A percentile compares a stretch with the other conserved stretches of the same genome.
These are phyloP conservation scores for Sprattus sprattus DNA, from an alignment of 2,113 vertebrate species.

Conservation along the genomic window DNA sequence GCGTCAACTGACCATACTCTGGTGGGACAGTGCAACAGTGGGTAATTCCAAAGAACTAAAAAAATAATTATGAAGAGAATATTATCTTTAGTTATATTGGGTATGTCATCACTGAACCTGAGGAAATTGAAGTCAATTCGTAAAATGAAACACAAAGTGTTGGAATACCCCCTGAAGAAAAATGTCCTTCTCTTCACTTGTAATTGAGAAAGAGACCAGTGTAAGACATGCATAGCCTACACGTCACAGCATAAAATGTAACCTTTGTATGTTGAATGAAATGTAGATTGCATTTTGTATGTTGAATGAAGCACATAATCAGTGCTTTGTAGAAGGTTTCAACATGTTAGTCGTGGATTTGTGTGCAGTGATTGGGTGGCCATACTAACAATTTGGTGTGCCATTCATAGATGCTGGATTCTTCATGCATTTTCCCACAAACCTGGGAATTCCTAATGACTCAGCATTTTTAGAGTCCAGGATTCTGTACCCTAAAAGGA, in stretches of 20 bases:
- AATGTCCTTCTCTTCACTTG: no score
- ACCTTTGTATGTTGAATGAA: not conserved
- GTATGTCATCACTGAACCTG: no score
- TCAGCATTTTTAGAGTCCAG: constrained; percentile 85
- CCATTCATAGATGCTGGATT: constrained; percentile 74
- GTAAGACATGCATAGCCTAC: not conserved
- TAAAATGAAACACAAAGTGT: no score
- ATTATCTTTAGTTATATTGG: not conserved
- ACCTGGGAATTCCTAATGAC: constrained; percentile 59
- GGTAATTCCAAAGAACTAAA: not conserved
- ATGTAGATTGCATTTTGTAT: not conserved
- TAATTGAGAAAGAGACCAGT: no score
- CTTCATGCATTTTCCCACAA: constrained; percentile 81
- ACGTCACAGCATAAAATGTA: not conserved
- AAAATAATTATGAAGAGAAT: not conserved
- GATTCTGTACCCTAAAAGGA: constrained; percentile 84
- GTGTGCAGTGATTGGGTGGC: not conserved
- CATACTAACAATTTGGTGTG: not conserved
- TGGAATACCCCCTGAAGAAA: no score
- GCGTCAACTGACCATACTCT: constrained; percentile 77
- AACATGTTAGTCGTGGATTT: not conserved
- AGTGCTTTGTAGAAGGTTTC: not conserved
- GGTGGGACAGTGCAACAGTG: constrained; percentile 78
- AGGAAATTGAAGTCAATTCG: no score
- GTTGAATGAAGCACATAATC: not conserved